Conservation (phyloP, 2,888 invertebrate species). For the Noctuana brunneofusca region DNA sequence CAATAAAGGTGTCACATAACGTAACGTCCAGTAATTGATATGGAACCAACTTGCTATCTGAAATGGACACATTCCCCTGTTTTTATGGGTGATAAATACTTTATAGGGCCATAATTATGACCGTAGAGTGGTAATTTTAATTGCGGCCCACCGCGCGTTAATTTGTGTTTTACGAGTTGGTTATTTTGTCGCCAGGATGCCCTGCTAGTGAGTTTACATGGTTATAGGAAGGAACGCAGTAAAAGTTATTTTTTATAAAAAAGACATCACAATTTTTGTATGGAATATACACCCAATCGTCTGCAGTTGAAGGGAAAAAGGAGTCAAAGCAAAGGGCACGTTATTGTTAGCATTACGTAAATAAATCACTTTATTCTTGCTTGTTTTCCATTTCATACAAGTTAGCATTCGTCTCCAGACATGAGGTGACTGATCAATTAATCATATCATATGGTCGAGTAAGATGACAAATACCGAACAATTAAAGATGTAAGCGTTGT, state of each 20-base stretch:
- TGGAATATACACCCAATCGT: no score
- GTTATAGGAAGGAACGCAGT: not conserved
- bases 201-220: not conserved
- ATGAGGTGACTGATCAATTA: slow-evolving; percentile 22
- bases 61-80: slow-evolving; percentile 60
- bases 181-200: slow-evolving; percentile 49
- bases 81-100: slow-evolving; percentile 63
- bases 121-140: slow-evolving; percentile 69
- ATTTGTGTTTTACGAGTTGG: slow-evolving; percentile 60
- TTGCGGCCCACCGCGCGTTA: slow-evolving; percentile 70
- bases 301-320: no score
- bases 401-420: slow-evolving; percentile 4
- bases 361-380: no score
- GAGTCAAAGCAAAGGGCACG: no score
- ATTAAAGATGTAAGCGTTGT: slow-evolving; percentile 50
- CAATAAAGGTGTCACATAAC: slow-evolving; percentile 37
- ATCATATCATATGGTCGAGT: slow-evolving; percentile 14
- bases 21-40: slow-evolving; percentile 48
- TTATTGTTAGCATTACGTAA: no score
- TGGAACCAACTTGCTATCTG: slow-evolving; percentile 45
- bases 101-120: slow-evolving; percentile 57
- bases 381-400: not conserved
- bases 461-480: slow-evolving; percentile 53
- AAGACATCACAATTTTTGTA: no score
- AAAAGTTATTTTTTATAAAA: not conserved